Evolutionary conservation across 2,888 invertebrate species (phyloP), one percentile per base, ranked within the genome.

Genomic region (Timandra comae): DNA sequence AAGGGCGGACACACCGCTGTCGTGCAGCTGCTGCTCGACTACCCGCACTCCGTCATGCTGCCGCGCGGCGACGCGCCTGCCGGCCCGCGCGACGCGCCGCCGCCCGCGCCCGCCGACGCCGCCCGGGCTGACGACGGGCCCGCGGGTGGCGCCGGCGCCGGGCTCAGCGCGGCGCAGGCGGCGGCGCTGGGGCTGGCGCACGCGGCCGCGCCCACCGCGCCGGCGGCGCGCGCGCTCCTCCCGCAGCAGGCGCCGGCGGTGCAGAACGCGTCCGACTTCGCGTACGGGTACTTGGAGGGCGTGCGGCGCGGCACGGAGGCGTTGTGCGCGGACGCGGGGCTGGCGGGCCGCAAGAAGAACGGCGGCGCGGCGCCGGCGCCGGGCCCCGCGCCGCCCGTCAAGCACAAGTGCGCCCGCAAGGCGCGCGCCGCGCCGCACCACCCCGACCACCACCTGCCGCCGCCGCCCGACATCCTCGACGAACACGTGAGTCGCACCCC

Each of bases 1-100:
- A 98, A 98, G 82, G 98, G 98, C 29, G 99, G 99, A 0, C 98
- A 99, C 79, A 97, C 97, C 11, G 92, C 91, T 49, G 97, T 99
- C 37, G 98, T 99, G 40, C 96, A 97, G 78, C 87, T 98, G 56
- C 86, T 99, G 49, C 89, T 99, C 49, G 98, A 99, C 80, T 98
- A 94, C 84, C 97, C 97, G 16, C 95, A 95, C 81, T 91, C 93
- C 63, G 90, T 93, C 72, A 89, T 92, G 88, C 87, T 93, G 85
- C 89, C 88, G n/a, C 75, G 73, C 71, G 84, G 70, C 81, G 57
- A 49, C 3, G 3, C 1, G 8, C 25, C 3, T n/a, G n/a, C n/a
- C 22, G 5, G 22, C 8, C 8, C 2, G 23, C 12, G n/a, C n/a
- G n/a, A n/a, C n/a, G n/a, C n/a, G n/a, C 7, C 33, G 7, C 35